Evolutionary conservation across 2,113 vertebrate genomes (phyloP), one percentile per base, ranked within the genome.

Genomic region (Lucifuga dentata): DNA sequence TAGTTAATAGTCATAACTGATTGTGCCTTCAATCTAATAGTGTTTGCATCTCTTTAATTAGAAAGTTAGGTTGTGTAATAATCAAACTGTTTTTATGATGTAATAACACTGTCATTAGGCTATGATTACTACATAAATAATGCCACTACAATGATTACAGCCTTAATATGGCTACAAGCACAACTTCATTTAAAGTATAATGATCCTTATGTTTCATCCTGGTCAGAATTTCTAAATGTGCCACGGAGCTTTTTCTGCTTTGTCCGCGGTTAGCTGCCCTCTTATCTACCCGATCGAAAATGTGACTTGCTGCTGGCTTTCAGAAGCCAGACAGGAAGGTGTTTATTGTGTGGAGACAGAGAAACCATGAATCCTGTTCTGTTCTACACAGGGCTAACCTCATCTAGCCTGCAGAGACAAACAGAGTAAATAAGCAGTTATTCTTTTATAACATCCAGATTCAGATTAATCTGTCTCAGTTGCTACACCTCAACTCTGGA

Each of bases 341-440:
- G 87, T 85, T 88, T 79, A 84, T 81, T 74, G 66, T 69, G 83
- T 66, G 78, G 51, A 68, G 71, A 61, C 64, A 11, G 53, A 33
- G 39, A 80, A 49, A 74, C 21, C 51, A 53, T 52, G 50, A 77
- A 80, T 73, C 73, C 56, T 23, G 40, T 74, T 76, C 56, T 68
- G 78, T 55, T 57, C 51, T 80, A 84, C 88, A 88, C 78, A 71
- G 40, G 48, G 39, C 43, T 64, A 40, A 24, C 40, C 19, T 49
- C 67, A 52, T 57, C 45, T 44, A 55, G 57, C 74, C 79, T 56
- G 44, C 56, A 78, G 72, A 88, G 55, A 79, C 76, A 85, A 57
- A 80, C 76, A 69, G 64, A 60, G 62, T 68, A 87, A 86, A 88
- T 81, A 88, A 88, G 57, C 59, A 11, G 2, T 66, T 68, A 76